These are phyloP conservation scores for Tribolium madens DNA, from an alignment of 1,140 invertebrate genomes.

Conservation along the genomic window DNA sequence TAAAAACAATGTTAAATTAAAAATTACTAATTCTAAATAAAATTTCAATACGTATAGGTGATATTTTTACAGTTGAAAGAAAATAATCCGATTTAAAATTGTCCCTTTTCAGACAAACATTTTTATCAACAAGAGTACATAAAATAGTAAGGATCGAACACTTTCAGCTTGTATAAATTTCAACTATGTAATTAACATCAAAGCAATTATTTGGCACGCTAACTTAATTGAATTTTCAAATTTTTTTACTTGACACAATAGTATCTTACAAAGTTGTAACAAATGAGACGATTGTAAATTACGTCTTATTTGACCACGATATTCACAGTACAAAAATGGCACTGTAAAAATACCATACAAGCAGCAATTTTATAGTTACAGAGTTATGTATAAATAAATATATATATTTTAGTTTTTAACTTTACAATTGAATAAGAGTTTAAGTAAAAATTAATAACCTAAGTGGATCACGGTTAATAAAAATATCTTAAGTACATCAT, in stretches of 20 bases:
- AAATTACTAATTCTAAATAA: neutral
- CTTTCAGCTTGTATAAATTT: slow-evolving; percentile 40
- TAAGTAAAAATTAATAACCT: slow-evolving; percentile 29
- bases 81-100: too few relatives aligned
- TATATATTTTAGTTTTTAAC: slow-evolving; percentile 48
- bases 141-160: slow-evolving; percentile 14
- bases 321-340: slow-evolving; percentile 54
- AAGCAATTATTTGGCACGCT: slow-evolving; percentile 48
- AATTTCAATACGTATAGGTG: neutral
- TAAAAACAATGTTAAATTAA: neutral
- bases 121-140: too few relatives aligned
- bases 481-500: neutral
- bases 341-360: slow-evolving; percentile 60
- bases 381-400: slow-evolving; percentile 54
- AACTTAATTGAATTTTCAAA: slow-evolving; percentile 24
- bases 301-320: slow-evolving; percentile 25
- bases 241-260: slow-evolving; percentile 40
- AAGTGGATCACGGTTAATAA: slow-evolving; percentile 35
- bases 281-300: slow-evolving; percentile 30
- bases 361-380: slow-evolving; percentile 51
- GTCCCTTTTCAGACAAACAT: too few relatives aligned
- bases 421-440: slow-evolving; percentile 24
- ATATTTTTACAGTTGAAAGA: neutral
- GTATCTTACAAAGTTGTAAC: slow-evolving; percentile 34
- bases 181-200: slow-evolving; percentile 19